Percentiles rank a stretch among this genome's conserved stretches.
Evolutionary conservation across 2,113 vertebrate genomes (phyloP).

Genomic region (Psophia crepitans): DNA sequence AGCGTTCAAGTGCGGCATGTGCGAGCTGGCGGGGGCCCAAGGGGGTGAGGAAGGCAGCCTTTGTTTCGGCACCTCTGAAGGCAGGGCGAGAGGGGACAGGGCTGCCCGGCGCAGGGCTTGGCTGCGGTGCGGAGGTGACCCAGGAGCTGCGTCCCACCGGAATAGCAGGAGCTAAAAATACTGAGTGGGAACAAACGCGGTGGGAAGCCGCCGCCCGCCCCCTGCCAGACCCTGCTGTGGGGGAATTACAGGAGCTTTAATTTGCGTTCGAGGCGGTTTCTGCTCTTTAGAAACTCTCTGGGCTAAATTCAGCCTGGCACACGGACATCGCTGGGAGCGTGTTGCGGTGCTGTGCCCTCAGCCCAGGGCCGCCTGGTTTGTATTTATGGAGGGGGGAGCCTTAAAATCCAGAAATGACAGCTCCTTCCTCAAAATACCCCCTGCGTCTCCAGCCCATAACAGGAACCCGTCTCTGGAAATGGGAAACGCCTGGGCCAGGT

Average conservation of each 20-base stretch:
- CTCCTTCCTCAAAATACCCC: neutral
- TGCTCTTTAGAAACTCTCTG: neutral
- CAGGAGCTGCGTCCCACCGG: neutral
- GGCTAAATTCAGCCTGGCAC: neutral
- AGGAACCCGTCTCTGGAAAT: neutral
- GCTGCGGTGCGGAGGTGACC: neutral
- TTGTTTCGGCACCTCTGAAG: neutral
- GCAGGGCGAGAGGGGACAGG: neutral
- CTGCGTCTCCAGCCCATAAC: fast-evolving
- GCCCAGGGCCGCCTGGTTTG: fast-evolving
- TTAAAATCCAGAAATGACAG: neutral
- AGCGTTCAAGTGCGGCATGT: neutral
- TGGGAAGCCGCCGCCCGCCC: neutral
- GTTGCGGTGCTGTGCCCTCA: neutral
- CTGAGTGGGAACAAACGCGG: neutral
- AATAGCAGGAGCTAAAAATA: neutral
- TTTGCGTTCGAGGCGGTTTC: neutral
- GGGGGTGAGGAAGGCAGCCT: neutral
- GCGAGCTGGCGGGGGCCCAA: neutral
- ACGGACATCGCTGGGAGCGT: fast-evolving
- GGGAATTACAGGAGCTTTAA: neutral
- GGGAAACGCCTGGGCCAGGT: neutral
- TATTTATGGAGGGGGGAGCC: neutral
- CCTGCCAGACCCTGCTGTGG: neutral
- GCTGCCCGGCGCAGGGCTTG: neutral